A percentile compares a stretch with the other conserved stretches of the same genome.
phyloP scores from a whole-genome alignment of 2,888 invertebrate genomes.

The Schrankia costaestrigalis region DNA sequence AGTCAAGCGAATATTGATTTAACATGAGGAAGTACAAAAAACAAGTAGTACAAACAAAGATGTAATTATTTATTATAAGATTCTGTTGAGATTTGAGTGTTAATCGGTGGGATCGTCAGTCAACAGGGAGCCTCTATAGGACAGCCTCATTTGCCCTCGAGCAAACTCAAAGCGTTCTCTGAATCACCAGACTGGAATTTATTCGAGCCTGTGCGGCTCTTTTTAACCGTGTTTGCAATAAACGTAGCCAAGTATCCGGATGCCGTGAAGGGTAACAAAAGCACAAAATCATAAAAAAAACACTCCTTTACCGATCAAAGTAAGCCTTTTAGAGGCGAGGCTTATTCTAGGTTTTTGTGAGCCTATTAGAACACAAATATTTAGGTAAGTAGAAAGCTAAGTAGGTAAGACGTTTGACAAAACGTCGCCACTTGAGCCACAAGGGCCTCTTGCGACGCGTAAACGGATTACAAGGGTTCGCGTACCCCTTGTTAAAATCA shows the following conservation, averaged over 20 bases:
- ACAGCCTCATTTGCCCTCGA: constrained; percentile 27
- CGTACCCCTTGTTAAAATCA: constrained; percentile 61
- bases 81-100: too few relatives aligned
- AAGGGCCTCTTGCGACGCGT: constrained; percentile 52
- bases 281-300: too few relatives aligned
- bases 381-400: constrained; percentile 43
- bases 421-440: constrained; percentile 50
- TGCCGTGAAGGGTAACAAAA: not conserved
- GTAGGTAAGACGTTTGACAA: constrained; percentile 54
- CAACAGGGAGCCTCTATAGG: constrained; percentile 10
- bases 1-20: not conserved
- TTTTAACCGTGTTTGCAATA: constrained; percentile 33
- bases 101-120: constrained; percentile 8
- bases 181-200: constrained; percentile 36
- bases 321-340: too few relatives aligned
- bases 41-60: not conserved
- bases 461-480: constrained; percentile 70
- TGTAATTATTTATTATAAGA: too few relatives aligned
- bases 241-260: constrained; percentile 17
- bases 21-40: not conserved
- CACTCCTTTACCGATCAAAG: too few relatives aligned
- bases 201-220: constrained; percentile 25
- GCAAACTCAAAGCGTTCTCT: constrained; percentile 30
- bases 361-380: too few relatives aligned
- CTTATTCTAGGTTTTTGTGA: too few relatives aligned